These are phyloP conservation scores for Meiosimyza decipiens DNA, from an alignment of 2,888 invertebrate species.

Conservation along the genomic window DNA sequence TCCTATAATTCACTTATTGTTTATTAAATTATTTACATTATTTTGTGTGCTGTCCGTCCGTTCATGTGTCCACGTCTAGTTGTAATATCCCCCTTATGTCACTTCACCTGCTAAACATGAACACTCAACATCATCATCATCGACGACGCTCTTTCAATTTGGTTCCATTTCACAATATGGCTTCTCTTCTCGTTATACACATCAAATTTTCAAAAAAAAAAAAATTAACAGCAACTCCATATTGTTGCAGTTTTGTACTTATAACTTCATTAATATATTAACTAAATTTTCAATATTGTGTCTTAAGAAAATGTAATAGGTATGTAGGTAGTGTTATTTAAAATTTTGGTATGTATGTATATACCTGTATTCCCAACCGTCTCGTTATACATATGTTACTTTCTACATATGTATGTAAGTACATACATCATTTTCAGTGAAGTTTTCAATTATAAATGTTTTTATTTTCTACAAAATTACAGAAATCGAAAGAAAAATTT, in stretches of 20 bases:
- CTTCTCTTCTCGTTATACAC: constrained; percentile 35
- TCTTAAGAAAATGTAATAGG: too few relatives aligned
- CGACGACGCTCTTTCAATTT: constrained; percentile 23
- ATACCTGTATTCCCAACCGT: too few relatives aligned
- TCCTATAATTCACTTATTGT: constrained; percentile 7
- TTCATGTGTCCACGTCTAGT: constrained; percentile 2
- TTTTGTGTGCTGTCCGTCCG: constrained; percentile 4
- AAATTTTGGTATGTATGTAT: too few relatives aligned
- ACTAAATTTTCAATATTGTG: too few relatives aligned
- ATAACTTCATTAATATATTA: too few relatives aligned
- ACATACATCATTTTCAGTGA: too few relatives aligned
- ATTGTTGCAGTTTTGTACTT: neutral
- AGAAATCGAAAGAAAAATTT: too few relatives aligned
- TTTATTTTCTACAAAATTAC: too few relatives aligned
- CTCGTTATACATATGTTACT: too few relatives aligned
- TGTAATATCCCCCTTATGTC: neutral
- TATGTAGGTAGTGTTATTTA: too few relatives aligned
- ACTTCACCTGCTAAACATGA: neutral
- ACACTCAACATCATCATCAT: neutral
- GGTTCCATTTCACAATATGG: constrained; percentile 36
- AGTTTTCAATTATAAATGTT: too few relatives aligned
- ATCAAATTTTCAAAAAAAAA: constrained; percentile 22
- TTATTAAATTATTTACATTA: neutral
- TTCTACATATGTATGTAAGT: too few relatives aligned
- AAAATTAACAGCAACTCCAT: constrained; percentile 23